These are phyloP conservation scores for Drosophila rellima DNA, from an alignment of 2,888 invertebrate species.

Conservation along the genomic window DNA sequence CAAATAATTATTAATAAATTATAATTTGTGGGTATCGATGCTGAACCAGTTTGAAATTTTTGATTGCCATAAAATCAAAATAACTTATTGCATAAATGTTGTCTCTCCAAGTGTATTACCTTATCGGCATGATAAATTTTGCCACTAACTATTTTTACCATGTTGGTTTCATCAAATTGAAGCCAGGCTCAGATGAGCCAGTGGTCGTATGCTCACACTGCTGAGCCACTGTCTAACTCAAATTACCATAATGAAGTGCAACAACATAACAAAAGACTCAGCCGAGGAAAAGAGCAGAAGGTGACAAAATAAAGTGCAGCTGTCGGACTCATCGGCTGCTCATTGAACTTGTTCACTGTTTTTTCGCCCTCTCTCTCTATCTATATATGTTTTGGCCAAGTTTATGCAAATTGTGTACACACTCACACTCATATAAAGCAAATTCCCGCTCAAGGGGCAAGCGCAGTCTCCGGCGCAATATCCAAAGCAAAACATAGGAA, in stretches of 20 bases:
- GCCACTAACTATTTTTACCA: neutral
- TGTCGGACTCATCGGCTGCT: slow-evolving; percentile 17
- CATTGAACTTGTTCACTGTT: slow-evolving; percentile 27
- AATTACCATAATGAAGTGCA: slow-evolving; percentile 46
- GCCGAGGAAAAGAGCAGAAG: slow-evolving; percentile 3
- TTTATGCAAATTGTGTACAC: slow-evolving; percentile 48
- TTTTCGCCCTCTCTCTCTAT: neutral
- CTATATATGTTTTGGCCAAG: slow-evolving; percentile 3
- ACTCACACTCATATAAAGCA: slow-evolving; percentile 42
- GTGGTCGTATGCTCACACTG: slow-evolving; percentile 4
- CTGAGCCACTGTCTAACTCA: slow-evolving; percentile 14
- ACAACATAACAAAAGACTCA: slow-evolving; percentile 16
- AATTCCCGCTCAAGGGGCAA: slow-evolving; percentile 47
- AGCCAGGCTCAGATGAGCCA: neutral
- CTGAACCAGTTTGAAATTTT: no score
- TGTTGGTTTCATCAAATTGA: slow-evolving; percentile 1
- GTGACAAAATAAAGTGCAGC: slow-evolving; percentile 24
- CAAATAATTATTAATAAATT: no score
- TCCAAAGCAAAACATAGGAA: slow-evolving; percentile 45
- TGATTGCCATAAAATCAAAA: no score
- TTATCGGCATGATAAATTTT: neutral
- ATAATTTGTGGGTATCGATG: no score
- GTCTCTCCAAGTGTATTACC: neutral
- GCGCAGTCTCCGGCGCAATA: slow-evolving; percentile 49
- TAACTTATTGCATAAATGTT: no score